phyloP scores from a whole-genome alignment of 2,797 vertebrate genomes.

The Leucoraja ocellata region DNA sequence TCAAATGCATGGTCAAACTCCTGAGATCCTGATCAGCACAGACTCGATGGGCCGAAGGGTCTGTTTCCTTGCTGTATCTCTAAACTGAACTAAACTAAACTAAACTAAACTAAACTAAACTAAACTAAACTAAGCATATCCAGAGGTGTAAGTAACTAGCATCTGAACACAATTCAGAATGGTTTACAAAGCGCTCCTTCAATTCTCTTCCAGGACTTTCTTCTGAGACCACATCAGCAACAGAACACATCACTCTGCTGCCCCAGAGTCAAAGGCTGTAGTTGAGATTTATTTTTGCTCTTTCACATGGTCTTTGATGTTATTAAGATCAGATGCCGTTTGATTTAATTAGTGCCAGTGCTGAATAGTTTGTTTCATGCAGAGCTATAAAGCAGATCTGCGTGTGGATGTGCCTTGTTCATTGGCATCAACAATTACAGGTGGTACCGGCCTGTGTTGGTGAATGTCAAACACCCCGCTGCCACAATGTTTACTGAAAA shows the following conservation, averaged over 20 bases:
- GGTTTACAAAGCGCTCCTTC: background rate
- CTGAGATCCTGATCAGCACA: too few relatives aligned
- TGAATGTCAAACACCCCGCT: background rate
- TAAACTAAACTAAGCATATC: too few relatives aligned
- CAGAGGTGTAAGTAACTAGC: too few relatives aligned
- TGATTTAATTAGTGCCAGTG: conserved; percentile 23
- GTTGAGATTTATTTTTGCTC: background rate
- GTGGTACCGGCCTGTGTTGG: background rate
- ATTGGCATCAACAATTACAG: conserved; percentile 15
- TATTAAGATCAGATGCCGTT: conserved; percentile 4
- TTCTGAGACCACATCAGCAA: background rate
- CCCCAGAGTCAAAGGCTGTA: background rate
- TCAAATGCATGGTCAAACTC: too few relatives aligned
- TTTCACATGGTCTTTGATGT: background rate
- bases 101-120: too few relatives aligned
- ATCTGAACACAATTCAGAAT: background rate
- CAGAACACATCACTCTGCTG: background rate
- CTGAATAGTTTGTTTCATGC: conserved; percentile 21
- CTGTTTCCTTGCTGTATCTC: too few relatives aligned
- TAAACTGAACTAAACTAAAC: too few relatives aligned
- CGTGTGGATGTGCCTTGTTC: background rate
- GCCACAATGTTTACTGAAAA: background rate
- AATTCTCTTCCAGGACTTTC: background rate
- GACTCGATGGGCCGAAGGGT: too few relatives aligned
- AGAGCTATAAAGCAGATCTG: background rate